phyloP scores from a whole-genome alignment of 2,797 vertebrate genomes.

The Pteronotus mesoamericanus region DNA sequence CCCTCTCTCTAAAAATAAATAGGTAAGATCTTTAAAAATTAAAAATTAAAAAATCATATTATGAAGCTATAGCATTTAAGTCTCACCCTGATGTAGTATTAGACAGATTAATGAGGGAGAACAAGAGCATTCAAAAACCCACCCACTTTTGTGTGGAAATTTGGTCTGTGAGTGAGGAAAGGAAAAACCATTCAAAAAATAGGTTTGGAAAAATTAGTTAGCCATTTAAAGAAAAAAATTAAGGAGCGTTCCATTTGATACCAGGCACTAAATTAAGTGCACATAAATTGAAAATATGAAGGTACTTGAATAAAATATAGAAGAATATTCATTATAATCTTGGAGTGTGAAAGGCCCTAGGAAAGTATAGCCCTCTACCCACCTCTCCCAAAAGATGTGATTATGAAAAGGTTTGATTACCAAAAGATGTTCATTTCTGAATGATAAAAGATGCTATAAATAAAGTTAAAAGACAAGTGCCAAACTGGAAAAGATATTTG shows the following conservation, averaged over 20 bases:
- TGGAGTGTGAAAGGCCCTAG: not conserved
- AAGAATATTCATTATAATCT: not conserved
- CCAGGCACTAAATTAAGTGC: not conserved
- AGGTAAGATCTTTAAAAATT: no score
- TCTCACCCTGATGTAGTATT: not conserved
- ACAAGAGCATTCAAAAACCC: not conserved
- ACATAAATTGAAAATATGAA: not conserved
- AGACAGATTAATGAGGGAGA: not conserved
- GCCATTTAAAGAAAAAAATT: not conserved
- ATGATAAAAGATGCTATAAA: not conserved
- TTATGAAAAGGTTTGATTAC: not conserved
- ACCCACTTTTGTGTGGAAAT: not conserved
- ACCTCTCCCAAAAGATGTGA: not conserved
- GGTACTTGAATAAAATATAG: not conserved
- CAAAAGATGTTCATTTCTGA: not conserved
- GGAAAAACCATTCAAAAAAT: not conserved
- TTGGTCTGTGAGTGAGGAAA: not conserved
- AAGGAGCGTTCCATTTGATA: not conserved
- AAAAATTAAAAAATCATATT: no score
- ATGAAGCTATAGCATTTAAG: not conserved
- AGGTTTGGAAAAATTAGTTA: not conserved
- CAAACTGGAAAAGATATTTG: not conserved
- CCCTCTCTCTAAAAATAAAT: no score
- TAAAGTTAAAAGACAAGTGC: slow-evolving; percentile 17
- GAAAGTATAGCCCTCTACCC: not conserved